Base-by-base conservation (phyloP, 1,140 invertebrate species). In the Andrena cerasifolii region DNA sequence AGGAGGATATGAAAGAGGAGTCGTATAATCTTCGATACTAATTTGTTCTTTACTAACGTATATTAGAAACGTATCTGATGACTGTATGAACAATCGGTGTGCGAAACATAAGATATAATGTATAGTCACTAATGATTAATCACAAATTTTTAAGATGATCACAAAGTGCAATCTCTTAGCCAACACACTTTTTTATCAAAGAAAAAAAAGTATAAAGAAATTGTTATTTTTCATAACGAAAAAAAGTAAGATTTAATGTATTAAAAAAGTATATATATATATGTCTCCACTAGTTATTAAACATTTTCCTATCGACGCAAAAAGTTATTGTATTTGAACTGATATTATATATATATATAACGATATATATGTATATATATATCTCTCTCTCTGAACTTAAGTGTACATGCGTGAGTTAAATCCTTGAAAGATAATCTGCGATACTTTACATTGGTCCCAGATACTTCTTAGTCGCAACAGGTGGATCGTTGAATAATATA, bases 81-180 rank as follows among this genome's bases (percentile, higher is more conserved):
- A 86, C 84, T 86, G 84, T 85, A 84, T 67, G 84, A 86, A 81
- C 65, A 86, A 86, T 86, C 80, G 80, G 66, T 71, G 73, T 79
- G 59, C 62, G 75, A 66, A 84, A 87, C 79, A 87, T 79, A 83
- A 84, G 70, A 80, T 83, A 74, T 80, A 80, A 82, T 81, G 78
- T 87, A 88, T 88, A 90, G 82, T 88, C 82, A 86, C 72, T 82
- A 83, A 79, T 83, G 65, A 79, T 87, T 82, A 86, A 80, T 83
- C 65, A 87, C 87, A 86, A 91, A 86, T 91, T 91, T 90, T 88
- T 92, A 91, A 90, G 87, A 92, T 90, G 88, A 92, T 92, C 92
- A 92, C 91, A 90, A 93, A 92, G 92, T 93, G 92, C 92, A 92
- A 93, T 92, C 92, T 92, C 89, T 91, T 91, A 92, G 90, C 89